phyloP scores from a whole-genome alignment of 2,888 invertebrate genomes.

The Synanthedon myopaeformis region DNA sequence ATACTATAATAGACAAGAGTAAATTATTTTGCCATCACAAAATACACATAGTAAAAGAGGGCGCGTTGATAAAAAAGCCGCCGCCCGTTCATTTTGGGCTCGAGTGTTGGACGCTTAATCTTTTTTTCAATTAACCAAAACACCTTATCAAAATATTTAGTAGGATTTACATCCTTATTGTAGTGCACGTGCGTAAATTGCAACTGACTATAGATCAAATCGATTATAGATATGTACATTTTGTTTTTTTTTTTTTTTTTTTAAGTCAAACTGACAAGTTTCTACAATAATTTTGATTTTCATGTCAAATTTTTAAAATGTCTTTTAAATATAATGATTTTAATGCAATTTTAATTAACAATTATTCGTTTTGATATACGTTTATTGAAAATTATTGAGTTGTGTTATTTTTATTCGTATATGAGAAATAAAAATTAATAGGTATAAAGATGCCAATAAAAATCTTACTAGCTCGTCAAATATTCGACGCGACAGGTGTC shows the following conservation, averaged over 20 bases:
- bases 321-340: no score
- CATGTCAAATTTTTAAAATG: no score
- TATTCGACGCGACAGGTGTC: conserved; percentile 96
- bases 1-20: conserved; percentile 6
- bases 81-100: conserved; percentile 10
- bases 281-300: no score
- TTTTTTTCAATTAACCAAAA: conserved; percentile 63
- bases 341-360: no score
- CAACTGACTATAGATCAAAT: no score
- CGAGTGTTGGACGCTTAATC: conserved; percentile 34
- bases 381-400: no score
- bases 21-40: conserved; percentile 17
- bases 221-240: no score
- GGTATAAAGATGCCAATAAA: conserved; percentile 82
- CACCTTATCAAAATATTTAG: conserved; percentile 57
- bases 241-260: no score
- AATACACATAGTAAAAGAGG: conserved; percentile 13
- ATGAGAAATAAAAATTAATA: not conserved
- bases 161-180: conserved; percentile 58
- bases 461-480: conserved; percentile 92
- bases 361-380: no score
- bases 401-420: no score
- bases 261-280: no score
- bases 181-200: conserved; percentile 38
- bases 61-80: conserved; percentile 15